A percentile compares a stretch with the other conserved stretches of the same genome.
phyloP scores from a whole-genome alignment of 2,797 vertebrate species.

The Siniperca scherzeri region DNA sequence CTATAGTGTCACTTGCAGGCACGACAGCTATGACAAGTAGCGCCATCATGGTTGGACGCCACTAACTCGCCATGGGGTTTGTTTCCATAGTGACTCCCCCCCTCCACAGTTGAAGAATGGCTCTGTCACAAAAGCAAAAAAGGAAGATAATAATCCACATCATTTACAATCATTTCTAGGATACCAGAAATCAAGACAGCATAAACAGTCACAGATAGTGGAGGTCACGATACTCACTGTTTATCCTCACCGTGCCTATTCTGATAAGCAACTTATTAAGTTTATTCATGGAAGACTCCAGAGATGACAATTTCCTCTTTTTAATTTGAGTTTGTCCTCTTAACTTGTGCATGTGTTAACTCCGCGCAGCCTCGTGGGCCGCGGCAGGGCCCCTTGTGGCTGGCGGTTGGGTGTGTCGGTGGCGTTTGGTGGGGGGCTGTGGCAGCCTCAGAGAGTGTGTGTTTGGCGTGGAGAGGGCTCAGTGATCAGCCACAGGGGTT shows the following conservation, averaged over 20 bases:
- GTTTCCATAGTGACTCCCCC: slow-evolving; percentile 82
- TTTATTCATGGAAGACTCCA: slow-evolving; percentile 7
- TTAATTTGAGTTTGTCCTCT: slow-evolving; percentile 19
- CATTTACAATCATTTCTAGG: slow-evolving; percentile 70
- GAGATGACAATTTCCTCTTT: background rate
- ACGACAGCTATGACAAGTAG: slow-evolving; percentile 79
- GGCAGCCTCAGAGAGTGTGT: slow-evolving; percentile 65
- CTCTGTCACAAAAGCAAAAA: slow-evolving; percentile 76
- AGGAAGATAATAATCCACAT: slow-evolving; percentile 74
- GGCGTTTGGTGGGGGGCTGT: slow-evolving; percentile 42
- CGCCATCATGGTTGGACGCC: slow-evolving; percentile 81
- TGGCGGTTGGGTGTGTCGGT: slow-evolving; percentile 58
- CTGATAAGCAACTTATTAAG: slow-evolving; percentile 19
- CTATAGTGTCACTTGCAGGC: slow-evolving; percentile 76
- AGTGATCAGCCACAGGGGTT: slow-evolving; percentile 74
- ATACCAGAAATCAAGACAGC: slow-evolving; percentile 52
- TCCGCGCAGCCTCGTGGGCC: slow-evolving; percentile 26
- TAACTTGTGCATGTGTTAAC: slow-evolving; percentile 13
- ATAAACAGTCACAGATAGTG: slow-evolving; percentile 17
- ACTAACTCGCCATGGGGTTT: slow-evolving; percentile 82
- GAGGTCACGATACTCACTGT: slow-evolving; percentile 15
- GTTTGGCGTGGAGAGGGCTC: slow-evolving; percentile 72
- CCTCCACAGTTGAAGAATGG: slow-evolving; percentile 73
- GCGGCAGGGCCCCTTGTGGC: slow-evolving; percentile 56
- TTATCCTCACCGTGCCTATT: slow-evolving; percentile 2